A percentile compares a stretch with the other conserved stretches of the same genome.
These are phyloP conservation scores for Dicranocentrus wangi DNA, from an alignment of 2,888 invertebrate species.

Conservation along the genomic window DNA sequence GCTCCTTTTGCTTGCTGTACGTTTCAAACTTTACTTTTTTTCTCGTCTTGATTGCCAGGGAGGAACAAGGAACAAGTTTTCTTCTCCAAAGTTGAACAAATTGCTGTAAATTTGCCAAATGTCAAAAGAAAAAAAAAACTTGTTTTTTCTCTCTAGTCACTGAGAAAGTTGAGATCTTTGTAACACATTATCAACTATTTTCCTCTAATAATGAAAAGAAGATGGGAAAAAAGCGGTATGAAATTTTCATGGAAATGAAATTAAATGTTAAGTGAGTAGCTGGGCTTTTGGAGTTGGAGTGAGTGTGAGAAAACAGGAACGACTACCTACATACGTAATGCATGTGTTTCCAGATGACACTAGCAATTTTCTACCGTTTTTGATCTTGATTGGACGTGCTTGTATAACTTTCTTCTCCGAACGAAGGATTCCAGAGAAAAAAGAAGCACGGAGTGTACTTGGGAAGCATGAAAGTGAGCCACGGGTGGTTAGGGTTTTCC, in stretches of 20 bases:
- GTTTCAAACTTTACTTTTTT: constrained; percentile 6
- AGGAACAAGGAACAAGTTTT: constrained; percentile 19
- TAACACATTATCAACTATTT: constrained; percentile 37
- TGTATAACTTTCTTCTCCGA: background rate
- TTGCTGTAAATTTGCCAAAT: constrained; percentile 66
- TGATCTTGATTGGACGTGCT: constrained; percentile 9
- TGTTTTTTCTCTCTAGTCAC: constrained; percentile 29
- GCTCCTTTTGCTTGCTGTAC: no score
- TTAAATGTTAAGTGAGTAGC: background rate
- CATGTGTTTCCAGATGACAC: constrained; percentile 25
- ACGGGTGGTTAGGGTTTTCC: constrained; percentile 27
- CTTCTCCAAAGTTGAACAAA: constrained; percentile 51
- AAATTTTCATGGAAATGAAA: constrained; percentile 45
- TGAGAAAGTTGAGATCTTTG: constrained; percentile 37
- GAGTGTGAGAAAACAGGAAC: background rate
- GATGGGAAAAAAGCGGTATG: constrained; percentile 20
- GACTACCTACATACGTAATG: no score
- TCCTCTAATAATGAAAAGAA: constrained; percentile 27
- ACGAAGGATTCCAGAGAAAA: background rate
- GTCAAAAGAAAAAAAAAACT: constrained; percentile 57
- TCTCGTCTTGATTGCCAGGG: constrained; percentile 38
- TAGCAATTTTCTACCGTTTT: constrained; percentile 27
- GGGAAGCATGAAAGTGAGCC: background rate
- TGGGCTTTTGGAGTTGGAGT: background rate
- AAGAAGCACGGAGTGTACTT: background rate